Conservation (phyloP, 1,140 invertebrate genomes). For the Lordiphosa stackelbergi region DNA sequence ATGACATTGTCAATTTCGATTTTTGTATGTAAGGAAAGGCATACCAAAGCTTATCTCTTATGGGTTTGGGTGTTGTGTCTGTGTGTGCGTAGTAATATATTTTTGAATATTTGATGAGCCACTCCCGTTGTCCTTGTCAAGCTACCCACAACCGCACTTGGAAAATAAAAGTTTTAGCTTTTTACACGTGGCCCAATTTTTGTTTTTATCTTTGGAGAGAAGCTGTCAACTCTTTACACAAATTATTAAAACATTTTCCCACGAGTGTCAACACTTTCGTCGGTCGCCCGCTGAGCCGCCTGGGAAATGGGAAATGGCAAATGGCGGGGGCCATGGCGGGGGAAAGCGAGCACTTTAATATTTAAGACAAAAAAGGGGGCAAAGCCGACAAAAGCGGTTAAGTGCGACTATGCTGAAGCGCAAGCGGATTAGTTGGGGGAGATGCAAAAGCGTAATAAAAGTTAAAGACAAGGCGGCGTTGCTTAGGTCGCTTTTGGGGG, state of each 20-base stretch:
- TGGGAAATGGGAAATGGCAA: constrained; percentile 31
- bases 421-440: constrained; percentile 50
- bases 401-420: constrained; percentile 40
- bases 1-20: constrained; percentile 35
- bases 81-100: constrained; percentile 26
- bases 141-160: neutral
- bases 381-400: constrained; percentile 43
- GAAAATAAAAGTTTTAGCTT: constrained; percentile 58
- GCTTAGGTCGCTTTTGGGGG: constrained; percentile 43
- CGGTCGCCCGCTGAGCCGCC: constrained; percentile 31
- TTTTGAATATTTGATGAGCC: constrained; percentile 59
- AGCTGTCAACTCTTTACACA: constrained; percentile 70
- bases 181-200: constrained; percentile 40
- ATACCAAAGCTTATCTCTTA: neutral
- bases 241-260: constrained; percentile 76
- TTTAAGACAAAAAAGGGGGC: constrained; percentile 57
- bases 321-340: constrained; percentile 5
- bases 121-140: constrained; percentile 25
- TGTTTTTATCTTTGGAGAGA: constrained; percentile 11
- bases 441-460: constrained; percentile 52
- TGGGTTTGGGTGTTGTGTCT: constrained; percentile 4
- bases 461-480: constrained; percentile 52
- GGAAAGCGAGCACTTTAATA: constrained; percentile 61
- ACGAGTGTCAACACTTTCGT: constrained; percentile 69
- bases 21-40: too few relatives aligned